These are phyloP conservation scores for Rhopalosiphum maidis DNA, from an alignment of 1,140 invertebrate species.

Conservation along the genomic window DNA sequence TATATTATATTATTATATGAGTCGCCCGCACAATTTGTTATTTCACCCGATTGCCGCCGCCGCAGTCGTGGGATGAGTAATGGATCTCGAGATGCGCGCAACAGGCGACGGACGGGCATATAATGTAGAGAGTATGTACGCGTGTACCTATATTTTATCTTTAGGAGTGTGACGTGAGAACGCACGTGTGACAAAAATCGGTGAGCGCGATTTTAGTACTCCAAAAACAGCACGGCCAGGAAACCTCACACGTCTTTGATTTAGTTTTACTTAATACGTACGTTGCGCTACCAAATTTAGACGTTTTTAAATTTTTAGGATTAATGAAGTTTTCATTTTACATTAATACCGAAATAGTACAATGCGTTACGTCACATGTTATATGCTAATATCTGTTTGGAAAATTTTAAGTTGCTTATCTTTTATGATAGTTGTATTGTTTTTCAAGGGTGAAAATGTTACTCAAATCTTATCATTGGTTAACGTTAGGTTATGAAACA, in stretches of 20 bases:
- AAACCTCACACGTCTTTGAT: slow-evolving; percentile 85
- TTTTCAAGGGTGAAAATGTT: slow-evolving; percentile 78
- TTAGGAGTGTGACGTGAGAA: background rate
- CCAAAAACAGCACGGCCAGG: background rate
- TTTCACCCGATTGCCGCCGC: slow-evolving; percentile 24
- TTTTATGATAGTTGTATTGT: slow-evolving; percentile 74
- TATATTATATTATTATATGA: background rate
- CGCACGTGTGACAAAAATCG: background rate
- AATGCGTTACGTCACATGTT: slow-evolving; percentile 82
- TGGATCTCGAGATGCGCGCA: slow-evolving; percentile 7
- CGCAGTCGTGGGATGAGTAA: slow-evolving; percentile 22
- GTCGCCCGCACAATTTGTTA: slow-evolving; percentile 46
- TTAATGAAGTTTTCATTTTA: slow-evolving; percentile 80
- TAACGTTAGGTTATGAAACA: slow-evolving; percentile 67
- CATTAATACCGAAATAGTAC: slow-evolving; percentile 79
- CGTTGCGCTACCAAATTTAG: slow-evolving; percentile 85
- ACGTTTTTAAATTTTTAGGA: slow-evolving; percentile 70
- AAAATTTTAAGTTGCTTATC: slow-evolving; percentile 84
- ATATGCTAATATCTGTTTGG: slow-evolving; percentile 88
- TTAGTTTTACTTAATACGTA: slow-evolving; percentile 80
- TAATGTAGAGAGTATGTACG: background rate
- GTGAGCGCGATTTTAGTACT: background rate
- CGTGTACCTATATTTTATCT: background rate
- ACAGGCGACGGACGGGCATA: background rate
- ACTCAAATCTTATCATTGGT: slow-evolving; percentile 80